Evolutionary conservation across 2,113 vertebrate genomes (phyloP).

Genomic region (Motacilla tschutschensis): DNA sequence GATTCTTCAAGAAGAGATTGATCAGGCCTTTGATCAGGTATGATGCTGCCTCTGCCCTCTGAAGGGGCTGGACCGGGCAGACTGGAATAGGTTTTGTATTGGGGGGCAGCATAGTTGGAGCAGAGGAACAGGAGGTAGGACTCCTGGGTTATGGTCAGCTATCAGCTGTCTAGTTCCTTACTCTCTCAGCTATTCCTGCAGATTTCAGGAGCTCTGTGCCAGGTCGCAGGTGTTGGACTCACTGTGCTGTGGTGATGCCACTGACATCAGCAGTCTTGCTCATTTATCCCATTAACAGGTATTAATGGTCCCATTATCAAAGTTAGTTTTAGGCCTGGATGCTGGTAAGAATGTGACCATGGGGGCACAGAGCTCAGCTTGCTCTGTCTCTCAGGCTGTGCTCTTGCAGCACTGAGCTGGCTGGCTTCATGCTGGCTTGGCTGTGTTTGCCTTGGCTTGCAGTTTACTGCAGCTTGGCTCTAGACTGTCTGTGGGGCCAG

Average conservation of each 20-base stretch:
- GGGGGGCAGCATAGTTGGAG: neutral
- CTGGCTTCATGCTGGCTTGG: neutral
- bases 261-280: neutral
- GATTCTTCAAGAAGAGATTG: constrained; percentile 87
- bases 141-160: neutral
- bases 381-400: neutral
- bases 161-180: neutral
- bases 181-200: neutral
- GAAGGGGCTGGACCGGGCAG: neutral
- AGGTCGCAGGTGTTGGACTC: neutral
- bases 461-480: neutral
- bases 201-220: neutral
- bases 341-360: neutral
- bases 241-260: neutral
- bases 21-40: constrained; percentile 87
- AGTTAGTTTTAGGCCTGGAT: neutral
- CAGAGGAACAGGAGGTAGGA: neutral
- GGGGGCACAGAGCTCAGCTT: neutral
- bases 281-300: neutral
- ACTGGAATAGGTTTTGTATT: neutral
- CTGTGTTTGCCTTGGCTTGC: neutral
- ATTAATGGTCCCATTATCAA: neutral
- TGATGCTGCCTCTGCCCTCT: neutral
- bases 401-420: neutral
- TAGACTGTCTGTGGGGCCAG: neutral